Percentiles rank a stretch among this genome's conserved stretches.
Evolutionary conservation across 2,888 invertebrate genomes (phyloP).

Genomic region (Lepidochitona cinerea): DNA sequence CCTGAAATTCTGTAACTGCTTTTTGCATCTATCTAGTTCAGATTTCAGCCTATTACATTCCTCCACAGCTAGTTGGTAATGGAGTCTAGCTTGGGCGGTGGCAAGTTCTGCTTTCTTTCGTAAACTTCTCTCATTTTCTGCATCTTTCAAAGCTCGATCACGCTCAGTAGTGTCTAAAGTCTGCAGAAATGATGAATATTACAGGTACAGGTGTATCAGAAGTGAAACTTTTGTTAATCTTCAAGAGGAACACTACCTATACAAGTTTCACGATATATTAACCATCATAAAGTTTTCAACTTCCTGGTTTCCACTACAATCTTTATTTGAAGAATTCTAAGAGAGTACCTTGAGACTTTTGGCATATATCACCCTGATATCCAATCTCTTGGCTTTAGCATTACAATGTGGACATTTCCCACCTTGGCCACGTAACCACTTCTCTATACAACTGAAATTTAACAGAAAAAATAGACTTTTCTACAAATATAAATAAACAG

Average conservation of each 20-base stretch:
- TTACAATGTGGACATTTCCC: constrained; percentile 91
- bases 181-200: too few relatives aligned
- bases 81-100: constrained; percentile 67
- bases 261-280: neutral
- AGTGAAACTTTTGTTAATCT: too few relatives aligned
- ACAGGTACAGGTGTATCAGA: too few relatives aligned
- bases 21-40: constrained; percentile 40
- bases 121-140: constrained; percentile 77
- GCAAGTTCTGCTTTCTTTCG: constrained; percentile 78
- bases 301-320: neutral
- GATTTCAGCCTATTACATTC: constrained; percentile 59
- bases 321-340: neutral
- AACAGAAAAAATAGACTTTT: neutral
- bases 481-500: too few relatives aligned
- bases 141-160: constrained; percentile 77
- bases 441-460: constrained; percentile 77
- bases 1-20: constrained; percentile 38
- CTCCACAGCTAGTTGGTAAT: constrained; percentile 56
- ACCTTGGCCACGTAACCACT: constrained; percentile 79
- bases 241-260: too few relatives aligned
- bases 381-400: constrained; percentile 78
- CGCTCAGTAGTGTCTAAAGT: constrained; percentile 84
- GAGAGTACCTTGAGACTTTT: constrained; percentile 75
- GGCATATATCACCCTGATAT: constrained; percentile 86
- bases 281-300: neutral